A percentile compares a stretch with the other conserved stretches of the same genome.
phyloP scores from a whole-genome alignment of 2,888 invertebrate genomes.

The Hirtodrosophila duncani region DNA sequence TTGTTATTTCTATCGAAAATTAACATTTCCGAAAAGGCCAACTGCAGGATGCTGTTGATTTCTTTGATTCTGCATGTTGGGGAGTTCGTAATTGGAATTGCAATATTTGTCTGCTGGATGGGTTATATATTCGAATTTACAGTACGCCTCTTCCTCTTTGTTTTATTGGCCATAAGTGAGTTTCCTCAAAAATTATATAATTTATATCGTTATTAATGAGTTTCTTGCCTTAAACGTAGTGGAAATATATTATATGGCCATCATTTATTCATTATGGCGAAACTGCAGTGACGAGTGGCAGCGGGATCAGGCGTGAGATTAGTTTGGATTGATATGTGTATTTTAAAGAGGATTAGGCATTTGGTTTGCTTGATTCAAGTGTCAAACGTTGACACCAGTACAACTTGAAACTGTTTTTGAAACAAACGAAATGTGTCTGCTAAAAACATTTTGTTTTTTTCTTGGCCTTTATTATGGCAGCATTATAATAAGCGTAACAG shows the following conservation, averaged over 20 bases:
- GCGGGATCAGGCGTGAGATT: too few relatives aligned
- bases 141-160: too few relatives aligned
- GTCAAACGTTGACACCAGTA: too few relatives aligned
- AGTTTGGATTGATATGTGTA: too few relatives aligned
- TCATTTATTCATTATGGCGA: conserved; percentile 24
- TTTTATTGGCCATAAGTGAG: neutral
- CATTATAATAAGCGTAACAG: too few relatives aligned
- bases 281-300: conserved; percentile 3
- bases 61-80: conserved; percentile 1
- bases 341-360: too few relatives aligned
- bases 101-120: neutral
- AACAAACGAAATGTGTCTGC: too few relatives aligned
- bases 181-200: neutral
- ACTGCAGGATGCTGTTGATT: neutral
- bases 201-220: neutral
- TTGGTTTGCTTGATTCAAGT: too few relatives aligned
- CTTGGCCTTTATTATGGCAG: too few relatives aligned
- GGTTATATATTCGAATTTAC: too few relatives aligned
- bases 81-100: neutral
- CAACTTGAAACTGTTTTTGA: too few relatives aligned
- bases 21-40: conserved; percentile 1
- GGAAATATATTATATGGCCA: conserved; percentile 16
- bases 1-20: neutral
- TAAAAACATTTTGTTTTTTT: too few relatives aligned
- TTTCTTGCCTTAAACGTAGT: neutral